Percentiles rank a stretch among this genome's conserved stretches.
Evolutionary conservation across 2,888 invertebrate species (phyloP).

Genomic region (Rotaria macrura): DNA sequence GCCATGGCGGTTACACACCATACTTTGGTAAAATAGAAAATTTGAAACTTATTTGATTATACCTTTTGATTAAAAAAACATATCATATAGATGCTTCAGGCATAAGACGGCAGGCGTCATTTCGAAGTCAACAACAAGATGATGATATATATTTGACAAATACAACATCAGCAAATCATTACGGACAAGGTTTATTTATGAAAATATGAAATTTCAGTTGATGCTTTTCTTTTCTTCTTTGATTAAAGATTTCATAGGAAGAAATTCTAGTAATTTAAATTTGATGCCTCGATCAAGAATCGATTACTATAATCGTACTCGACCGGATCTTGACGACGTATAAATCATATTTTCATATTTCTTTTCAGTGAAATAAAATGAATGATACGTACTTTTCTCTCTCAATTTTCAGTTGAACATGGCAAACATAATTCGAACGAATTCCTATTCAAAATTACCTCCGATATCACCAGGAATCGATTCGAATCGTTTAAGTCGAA

Average conservation of each 20-base stretch:
- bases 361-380: too few relatives aligned
- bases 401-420: background rate
- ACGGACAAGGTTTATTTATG: background rate
- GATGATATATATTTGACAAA: background rate
- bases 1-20: background rate
- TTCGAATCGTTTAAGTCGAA: background rate
- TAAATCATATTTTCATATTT: background rate
- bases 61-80: background rate
- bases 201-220: background rate
- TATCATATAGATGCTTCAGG: background rate
- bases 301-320: background rate
- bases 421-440: background rate
- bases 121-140: background rate
- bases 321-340: background rate
- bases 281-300: background rate
- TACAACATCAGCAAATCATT: background rate
- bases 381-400: too few relatives aligned
- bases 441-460: background rate
- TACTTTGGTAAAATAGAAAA: background rate
- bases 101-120: background rate
- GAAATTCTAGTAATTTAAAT: background rate
- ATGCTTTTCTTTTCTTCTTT: background rate
- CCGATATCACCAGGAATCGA: background rate
- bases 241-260: background rate
- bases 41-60: background rate